Percentiles rank a stretch among this genome's conserved stretches.
phyloP scores from a whole-genome alignment of 2,888 invertebrate genomes.

The Dicycla oo region DNA sequence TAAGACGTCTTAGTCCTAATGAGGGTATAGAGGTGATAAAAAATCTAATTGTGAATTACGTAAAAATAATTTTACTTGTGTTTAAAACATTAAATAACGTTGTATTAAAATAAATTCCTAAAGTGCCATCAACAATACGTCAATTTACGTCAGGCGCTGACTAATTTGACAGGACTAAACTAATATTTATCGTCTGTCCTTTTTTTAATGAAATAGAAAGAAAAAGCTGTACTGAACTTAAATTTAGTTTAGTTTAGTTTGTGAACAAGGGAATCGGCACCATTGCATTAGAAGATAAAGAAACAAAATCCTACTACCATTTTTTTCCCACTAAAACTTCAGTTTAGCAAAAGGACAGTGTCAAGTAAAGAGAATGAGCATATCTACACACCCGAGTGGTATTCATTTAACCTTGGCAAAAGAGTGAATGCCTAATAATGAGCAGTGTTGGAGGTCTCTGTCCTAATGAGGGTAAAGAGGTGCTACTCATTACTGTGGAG shows the following conservation, averaged over 20 bases:
- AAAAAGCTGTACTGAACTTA: no score
- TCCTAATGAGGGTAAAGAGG: slow-evolving; percentile 5
- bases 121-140: no score
- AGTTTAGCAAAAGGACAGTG: slow-evolving; percentile 29
- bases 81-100: background rate
- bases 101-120: background rate
- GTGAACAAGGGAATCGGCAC: no score
- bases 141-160: no score
- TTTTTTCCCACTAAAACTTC: background rate
- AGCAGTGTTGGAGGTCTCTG: slow-evolving; percentile 1
- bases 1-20: background rate
- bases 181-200: no score
- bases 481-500: background rate
- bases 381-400: background rate
- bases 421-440: slow-evolving; percentile 7
- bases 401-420: slow-evolving; percentile 26
- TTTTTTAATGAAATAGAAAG: no score
- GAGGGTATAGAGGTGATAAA: background rate
- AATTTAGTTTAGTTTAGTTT: no score
- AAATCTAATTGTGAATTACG: background rate
- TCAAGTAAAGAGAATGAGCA: no score
- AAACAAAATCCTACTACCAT: no score
- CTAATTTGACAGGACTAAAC: no score
- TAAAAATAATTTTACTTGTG: background rate
- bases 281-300: no score